Evolutionary conservation across 2,113 vertebrate genomes (phyloP).

Genomic region (Rhea americana): DNA sequence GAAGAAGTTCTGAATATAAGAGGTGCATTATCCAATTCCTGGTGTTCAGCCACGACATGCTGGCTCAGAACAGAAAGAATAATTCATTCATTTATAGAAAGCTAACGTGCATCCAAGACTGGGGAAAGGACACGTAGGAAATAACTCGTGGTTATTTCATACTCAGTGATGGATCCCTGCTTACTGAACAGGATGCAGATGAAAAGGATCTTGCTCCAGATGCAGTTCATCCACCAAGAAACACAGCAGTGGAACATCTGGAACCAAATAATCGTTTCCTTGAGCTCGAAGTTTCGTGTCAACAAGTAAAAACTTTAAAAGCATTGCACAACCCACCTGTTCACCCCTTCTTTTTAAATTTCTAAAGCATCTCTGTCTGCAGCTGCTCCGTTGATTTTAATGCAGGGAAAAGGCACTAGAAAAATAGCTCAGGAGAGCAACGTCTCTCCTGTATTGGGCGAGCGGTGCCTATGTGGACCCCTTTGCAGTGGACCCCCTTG

Average conservation of each 20-base stretch:
- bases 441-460: background rate
- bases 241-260: background rate
- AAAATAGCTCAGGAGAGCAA: background rate
- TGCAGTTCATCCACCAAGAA: background rate
- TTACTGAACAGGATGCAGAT: background rate
- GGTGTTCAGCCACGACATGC: rapidly evolving
- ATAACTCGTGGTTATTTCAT: background rate
- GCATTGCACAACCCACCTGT: background rate
- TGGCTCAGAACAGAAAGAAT: background rate
- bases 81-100: background rate
- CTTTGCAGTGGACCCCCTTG: background rate
- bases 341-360: background rate
- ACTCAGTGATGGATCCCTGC: background rate
- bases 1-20: background rate
- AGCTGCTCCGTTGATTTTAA: background rate
- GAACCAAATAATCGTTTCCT: background rate
- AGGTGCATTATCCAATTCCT: background rate
- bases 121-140: background rate
- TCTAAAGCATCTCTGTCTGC: background rate
- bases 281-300: background rate
- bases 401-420: background rate
- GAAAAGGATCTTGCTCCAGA: background rate
- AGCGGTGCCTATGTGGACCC: background rate
- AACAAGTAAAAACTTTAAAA: background rate
- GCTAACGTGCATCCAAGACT: background rate